These are phyloP conservation scores for Apis laboriosa DNA, from an alignment of 1,140 invertebrate species.

Conservation along the genomic window DNA sequence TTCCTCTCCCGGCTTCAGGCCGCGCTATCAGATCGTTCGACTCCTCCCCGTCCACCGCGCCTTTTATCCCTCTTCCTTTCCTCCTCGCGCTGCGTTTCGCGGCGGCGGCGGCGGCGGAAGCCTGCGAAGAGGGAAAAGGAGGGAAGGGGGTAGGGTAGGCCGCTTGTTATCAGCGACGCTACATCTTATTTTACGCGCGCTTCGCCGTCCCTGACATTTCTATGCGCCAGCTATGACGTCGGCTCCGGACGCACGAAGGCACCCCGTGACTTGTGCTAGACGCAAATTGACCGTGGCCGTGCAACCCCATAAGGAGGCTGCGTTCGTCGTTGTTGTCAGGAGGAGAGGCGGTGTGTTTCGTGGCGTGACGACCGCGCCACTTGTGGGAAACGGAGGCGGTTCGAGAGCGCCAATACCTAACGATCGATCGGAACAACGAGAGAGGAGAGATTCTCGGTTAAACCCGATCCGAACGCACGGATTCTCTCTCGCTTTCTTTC, in stretches of 20 bases:
- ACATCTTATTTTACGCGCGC: constrained; percentile 81
- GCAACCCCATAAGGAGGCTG: constrained; percentile 58
- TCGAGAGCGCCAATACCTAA: constrained; percentile 35
- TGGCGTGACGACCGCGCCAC: constrained; percentile 2
- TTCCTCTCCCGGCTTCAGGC: constrained; percentile 37
- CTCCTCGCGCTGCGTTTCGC: constrained; percentile 1
- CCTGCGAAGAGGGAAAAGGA: not conserved
- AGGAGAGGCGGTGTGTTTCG: not conserved
- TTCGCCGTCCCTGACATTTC: constrained; percentile 78
- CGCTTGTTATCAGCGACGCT: constrained; percentile 80
- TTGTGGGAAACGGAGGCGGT: constrained; percentile 62
- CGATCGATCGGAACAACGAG: constrained; percentile 52
- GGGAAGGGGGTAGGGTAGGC: not conserved
- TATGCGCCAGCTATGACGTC: constrained; percentile 80
- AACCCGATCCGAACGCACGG: not conserved
- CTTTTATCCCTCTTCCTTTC: constrained; percentile 18
- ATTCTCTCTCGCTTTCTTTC: not conserved
- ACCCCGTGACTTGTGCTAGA: constrained; percentile 77
- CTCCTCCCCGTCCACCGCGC: constrained; percentile 32
- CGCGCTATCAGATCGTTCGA: constrained; percentile 62
- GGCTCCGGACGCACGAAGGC: constrained; percentile 70
- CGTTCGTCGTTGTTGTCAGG: not conserved
- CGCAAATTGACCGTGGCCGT: constrained; percentile 78
- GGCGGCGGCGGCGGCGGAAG: not conserved
- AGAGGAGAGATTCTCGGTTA: constrained; percentile 33